Conservation (phyloP, 2,113 vertebrate species). For the Phycodurus eques region DNA sequence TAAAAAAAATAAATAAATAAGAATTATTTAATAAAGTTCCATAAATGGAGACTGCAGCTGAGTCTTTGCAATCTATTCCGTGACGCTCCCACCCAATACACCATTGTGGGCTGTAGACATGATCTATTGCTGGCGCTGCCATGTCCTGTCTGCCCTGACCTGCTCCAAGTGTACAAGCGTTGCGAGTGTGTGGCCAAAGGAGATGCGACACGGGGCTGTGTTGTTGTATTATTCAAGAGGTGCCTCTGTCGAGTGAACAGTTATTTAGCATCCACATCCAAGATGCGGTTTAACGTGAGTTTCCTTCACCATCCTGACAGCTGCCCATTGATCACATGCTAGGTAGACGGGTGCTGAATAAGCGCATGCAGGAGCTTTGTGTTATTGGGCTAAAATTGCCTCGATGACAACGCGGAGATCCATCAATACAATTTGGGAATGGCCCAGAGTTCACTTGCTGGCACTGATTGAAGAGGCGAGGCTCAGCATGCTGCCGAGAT, state of each 20-base stretch:
- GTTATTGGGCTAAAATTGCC: slow-evolving; percentile 59
- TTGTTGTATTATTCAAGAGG: slow-evolving; percentile 68
- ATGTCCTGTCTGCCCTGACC: slow-evolving; percentile 47
- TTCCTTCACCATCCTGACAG: slow-evolving; percentile 70
- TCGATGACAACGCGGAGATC: slow-evolving; percentile 70
- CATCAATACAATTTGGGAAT: slow-evolving; percentile 60
- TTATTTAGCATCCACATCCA: slow-evolving; percentile 66
- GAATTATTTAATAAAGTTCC: neutral
- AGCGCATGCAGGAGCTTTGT: slow-evolving; percentile 68
- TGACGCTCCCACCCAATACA: neutral
- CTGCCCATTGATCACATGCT: slow-evolving; percentile 75
- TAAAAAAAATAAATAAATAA: neutral
- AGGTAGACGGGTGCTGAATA: slow-evolving; percentile 73
- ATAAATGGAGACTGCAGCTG: neutral
- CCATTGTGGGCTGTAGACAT: no score
- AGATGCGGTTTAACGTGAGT: slow-evolving; percentile 74
- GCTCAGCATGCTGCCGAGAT: slow-evolving; percentile 33
- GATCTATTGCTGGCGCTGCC: slow-evolving; percentile 9
- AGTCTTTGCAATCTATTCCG: slow-evolving; percentile 7
- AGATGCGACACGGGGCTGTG: slow-evolving; percentile 41
- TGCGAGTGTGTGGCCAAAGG: slow-evolving; percentile 32
- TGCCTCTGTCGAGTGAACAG: slow-evolving; percentile 60
- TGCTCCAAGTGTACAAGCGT: slow-evolving; percentile 40
- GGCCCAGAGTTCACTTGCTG: slow-evolving; percentile 36
- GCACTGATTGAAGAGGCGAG: slow-evolving; percentile 37